Percentiles rank a stretch among this genome's conserved stretches.
Evolutionary conservation across 2,888 invertebrate genomes (phyloP).

Genomic region (Physocephala rufipes): DNA sequence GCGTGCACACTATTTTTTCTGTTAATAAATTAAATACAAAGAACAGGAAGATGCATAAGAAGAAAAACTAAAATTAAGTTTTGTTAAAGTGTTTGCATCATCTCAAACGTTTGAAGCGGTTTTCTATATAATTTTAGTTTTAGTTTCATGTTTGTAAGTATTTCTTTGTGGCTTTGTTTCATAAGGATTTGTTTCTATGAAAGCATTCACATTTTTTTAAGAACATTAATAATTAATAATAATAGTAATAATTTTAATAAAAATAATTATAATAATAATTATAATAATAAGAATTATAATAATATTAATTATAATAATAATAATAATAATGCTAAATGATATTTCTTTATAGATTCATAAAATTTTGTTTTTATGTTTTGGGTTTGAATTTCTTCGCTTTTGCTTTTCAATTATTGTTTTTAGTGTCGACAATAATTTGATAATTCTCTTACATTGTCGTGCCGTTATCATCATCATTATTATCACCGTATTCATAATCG

Average conservation of each 20-base stretch:
- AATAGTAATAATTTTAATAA: neutral
- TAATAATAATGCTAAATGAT: slow-evolving; percentile 26
- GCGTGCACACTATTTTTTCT: too few species aligned
- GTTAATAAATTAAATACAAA: slow-evolving; percentile 37
- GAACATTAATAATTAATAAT: slow-evolving; percentile 19
- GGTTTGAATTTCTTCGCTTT: slow-evolving; percentile 29
- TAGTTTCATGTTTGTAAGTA: slow-evolving; percentile 15
- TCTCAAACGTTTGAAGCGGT: slow-evolving; percentile 20
- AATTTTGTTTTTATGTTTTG: slow-evolving; percentile 18
- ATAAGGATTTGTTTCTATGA: slow-evolving; percentile 22
- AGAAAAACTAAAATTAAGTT: too few species aligned
- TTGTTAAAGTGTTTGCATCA: slow-evolving; percentile 3
- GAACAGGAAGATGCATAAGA: slow-evolving; percentile 10
- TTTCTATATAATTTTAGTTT: slow-evolving; percentile 27
- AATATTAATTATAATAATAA: slow-evolving; percentile 20
- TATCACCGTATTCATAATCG: slow-evolving; percentile 10
- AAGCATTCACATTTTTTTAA: neutral
- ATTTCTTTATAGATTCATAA: slow-evolving; percentile 17
- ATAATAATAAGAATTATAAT: slow-evolving; percentile 8
- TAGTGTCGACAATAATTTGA: slow-evolving; percentile 32
- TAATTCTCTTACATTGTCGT: slow-evolving; percentile 15
- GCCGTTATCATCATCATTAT: neutral
- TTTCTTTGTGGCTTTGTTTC: neutral
- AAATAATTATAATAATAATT: neutral
- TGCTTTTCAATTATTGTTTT: slow-evolving; percentile 43